Evolutionary conservation across 2,113 vertebrate species (phyloP), one percentile per base, ranked within the genome.

Genomic region (Rhynchomys soricoides): DNA sequence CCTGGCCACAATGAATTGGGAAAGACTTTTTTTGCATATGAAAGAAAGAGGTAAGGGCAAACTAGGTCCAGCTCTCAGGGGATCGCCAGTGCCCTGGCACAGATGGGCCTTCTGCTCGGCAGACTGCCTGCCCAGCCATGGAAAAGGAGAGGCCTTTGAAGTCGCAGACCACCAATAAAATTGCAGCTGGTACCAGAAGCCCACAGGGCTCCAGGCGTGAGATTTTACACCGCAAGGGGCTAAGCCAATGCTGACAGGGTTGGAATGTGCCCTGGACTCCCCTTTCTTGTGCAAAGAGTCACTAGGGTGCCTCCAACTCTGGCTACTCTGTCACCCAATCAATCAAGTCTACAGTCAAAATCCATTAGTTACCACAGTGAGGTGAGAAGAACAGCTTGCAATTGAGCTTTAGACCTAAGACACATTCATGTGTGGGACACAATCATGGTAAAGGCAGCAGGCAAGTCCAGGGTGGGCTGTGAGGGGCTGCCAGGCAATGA

Each of bases 111-210:
- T 97, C 75, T 94, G 97, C 73, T 96, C 50, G 95, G 96, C 96
- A 98, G 97, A 83, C 97, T 97, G 97, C 98, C 98, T 98, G 97
- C 97, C 82, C 66, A 81, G 90, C 59, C 81, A 31, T 24, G 73
- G 97, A 95, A 24, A 81, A 97, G 96, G 88, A 96, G 97, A 98
- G 98, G 97, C 94, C 98, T 99, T 99, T 99, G 98, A 99, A 99
- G 98, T 98, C 95, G 97, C 98, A 98, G 98, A 97, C 96, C 48
- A 97, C 98, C 98, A 98, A 98, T 99, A 99, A 99, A 99, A 99
- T 97, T 97, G 98, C 98, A 99, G 98, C 98, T 98, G 98, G 98
- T 97, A 98, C 98, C 98, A 97, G 98, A 95, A 97, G 97, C 96
- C 96, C 97, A 96, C 96, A 93, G 26, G 89, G 94, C 97, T 98